Conservation (phyloP, 2,797 vertebrate species). For the Malurus leucopterus region DNA sequence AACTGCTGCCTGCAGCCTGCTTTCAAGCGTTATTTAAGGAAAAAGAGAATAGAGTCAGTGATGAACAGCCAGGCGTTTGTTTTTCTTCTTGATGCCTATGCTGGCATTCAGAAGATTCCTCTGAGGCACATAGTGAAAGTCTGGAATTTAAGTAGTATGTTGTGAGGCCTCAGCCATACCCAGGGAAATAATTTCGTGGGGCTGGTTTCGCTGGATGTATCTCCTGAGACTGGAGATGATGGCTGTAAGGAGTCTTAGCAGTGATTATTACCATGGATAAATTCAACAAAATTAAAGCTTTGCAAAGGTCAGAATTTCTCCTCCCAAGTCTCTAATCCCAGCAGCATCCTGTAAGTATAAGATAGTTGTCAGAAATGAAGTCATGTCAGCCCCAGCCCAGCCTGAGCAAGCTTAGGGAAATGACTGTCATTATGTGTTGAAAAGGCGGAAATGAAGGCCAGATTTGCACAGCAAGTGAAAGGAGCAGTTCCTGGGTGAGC, state of each 20-base stretch:
- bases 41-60: not conserved
- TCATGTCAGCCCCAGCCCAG: not conserved
- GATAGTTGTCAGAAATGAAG: conserved; percentile 17
- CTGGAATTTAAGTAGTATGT: not conserved
- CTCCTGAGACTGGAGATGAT: not conserved
- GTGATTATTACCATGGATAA: conserved; percentile 10
- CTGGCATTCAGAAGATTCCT: conserved; percentile 2
- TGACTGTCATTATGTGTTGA: not conserved
- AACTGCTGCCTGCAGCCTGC: conserved; percentile 9
- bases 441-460: not conserved
- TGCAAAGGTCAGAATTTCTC: conserved; percentile 6
- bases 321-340: conserved; percentile 31
- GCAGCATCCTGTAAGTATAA: not conserved
- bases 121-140: not conserved
- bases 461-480: conserved; percentile 7
- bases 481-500: not conserved
- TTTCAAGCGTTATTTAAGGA: conserved; percentile 9
- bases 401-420: conserved; percentile 12
- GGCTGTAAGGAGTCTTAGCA: not conserved
- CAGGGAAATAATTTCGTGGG: not conserved
- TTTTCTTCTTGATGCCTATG: not conserved
- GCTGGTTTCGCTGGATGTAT: conserved; percentile 10
- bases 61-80: not conserved
- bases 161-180: not conserved
- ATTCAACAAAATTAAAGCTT: conserved; percentile 44